Base-by-base conservation (phyloP, 2,113 vertebrate genomes). In the Sula dactylatra region DNA sequence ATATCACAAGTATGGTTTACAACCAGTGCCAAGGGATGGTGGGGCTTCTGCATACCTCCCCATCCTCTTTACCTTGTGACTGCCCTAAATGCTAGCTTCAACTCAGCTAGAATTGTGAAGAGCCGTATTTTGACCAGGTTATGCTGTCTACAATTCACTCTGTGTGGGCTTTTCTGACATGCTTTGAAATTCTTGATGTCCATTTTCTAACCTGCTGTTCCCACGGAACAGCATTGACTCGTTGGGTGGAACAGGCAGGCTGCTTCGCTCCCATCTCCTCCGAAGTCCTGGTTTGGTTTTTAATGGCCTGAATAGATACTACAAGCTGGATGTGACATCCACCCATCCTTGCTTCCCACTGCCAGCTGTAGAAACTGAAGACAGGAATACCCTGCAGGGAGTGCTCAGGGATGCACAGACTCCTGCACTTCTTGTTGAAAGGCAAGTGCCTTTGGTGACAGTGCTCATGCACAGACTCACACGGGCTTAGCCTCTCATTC, bases 301-400 rank as follows among this genome's bases (percentile, higher is more conserved):
- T 72, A 55, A 13, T 31, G 18, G 21, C 26, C 47, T 64, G 55
- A 73, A 86, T 52, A 94, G 94, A 71, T 67, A 17, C 17, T 64
- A 7, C 1, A 9, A 32, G 38, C 1, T 9, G 67, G 36, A 45
- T 62, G 40, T 67, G 52, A 21, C 6, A 6, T 70, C 40, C 52
- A 34, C 21, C 65, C 52, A 25, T 29, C 44, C 45, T 22, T 45
- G 67, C 38, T 85, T 93, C 54, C 55, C n/a, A 42, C 31, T 78
- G 56, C 15, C 65, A 61, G n/a, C 62, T 44, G 25, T 24, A 32
- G 52, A 55, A 81, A 16, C 17, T 31, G 70, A 67, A 59, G 73
- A 29, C 13, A 45, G 0, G 0, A 26, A 18, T 1, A 0, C 9
- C 19, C 49, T 61, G 22, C 25, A 77, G 38, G 38, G 20, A 49